These are phyloP conservation scores for Platichthys stellatus DNA, from an alignment of 2,113 vertebrate genomes.

Conservation along the genomic window DNA sequence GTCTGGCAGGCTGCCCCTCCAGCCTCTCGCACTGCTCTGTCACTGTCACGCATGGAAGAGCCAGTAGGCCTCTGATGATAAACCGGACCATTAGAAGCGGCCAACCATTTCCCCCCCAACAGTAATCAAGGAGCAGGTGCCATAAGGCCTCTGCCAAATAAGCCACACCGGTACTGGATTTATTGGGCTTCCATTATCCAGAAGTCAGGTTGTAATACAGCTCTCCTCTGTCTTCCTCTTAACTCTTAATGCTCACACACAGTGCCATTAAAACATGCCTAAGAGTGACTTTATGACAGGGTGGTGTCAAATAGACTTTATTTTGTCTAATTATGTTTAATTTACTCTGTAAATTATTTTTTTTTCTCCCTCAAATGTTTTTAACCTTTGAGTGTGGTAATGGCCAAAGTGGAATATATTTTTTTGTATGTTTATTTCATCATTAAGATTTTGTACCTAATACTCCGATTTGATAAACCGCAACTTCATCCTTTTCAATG, in stretches of 20 bases:
- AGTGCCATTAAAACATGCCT: slow-evolving; percentile 65
- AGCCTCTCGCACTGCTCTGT: slow-evolving; percentile 40
- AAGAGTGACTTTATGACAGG: slow-evolving; percentile 58
- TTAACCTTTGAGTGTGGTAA: slow-evolving; percentile 66
- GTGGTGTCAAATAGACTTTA: slow-evolving; percentile 57
- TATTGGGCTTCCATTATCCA: slow-evolving; percentile 24
- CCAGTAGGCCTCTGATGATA: slow-evolving; percentile 65
- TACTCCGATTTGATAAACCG: slow-evolving; percentile 63
- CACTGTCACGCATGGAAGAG: slow-evolving; percentile 41
- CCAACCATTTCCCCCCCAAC: slow-evolving; percentile 42
- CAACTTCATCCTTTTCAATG: slow-evolving; percentile 53
- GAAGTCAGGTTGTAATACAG: slow-evolving; percentile 37
- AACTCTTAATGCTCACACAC: slow-evolving; percentile 47
- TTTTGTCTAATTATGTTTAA: slow-evolving; percentile 69
- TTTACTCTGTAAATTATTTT: slow-evolving; percentile 73
- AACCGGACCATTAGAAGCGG: slow-evolving; percentile 64
- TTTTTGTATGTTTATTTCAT: slow-evolving; percentile 76
- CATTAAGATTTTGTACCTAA: slow-evolving; percentile 65
- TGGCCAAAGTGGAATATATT: slow-evolving; percentile 79
- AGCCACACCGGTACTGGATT: slow-evolving; percentile 44
- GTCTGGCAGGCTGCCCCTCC: slow-evolving; percentile 51
- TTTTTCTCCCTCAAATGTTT: slow-evolving; percentile 58
- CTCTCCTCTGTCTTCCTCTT: slow-evolving; percentile 50
- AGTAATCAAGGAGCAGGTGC: slow-evolving; percentile 57
- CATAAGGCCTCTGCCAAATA: slow-evolving; percentile 52